phyloP scores from a whole-genome alignment of 2,113 vertebrate species.

The Sclerurus mexicanus region DNA sequence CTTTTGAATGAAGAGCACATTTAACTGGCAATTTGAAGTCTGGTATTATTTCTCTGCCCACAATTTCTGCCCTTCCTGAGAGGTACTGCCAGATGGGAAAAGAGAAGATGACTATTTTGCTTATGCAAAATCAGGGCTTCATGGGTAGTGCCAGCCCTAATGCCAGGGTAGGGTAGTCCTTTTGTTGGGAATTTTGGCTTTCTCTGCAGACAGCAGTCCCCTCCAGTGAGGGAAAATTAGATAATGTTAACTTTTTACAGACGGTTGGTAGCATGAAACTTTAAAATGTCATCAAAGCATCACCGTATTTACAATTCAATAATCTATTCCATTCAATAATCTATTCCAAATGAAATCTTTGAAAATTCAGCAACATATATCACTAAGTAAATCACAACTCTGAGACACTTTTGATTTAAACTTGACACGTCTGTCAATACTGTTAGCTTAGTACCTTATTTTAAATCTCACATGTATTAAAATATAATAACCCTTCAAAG shows the following conservation, averaged over 20 bases:
- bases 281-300: neutral
- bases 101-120: neutral
- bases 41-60: neutral
- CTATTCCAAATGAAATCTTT: neutral
- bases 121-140: neutral
- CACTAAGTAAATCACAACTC: neutral
- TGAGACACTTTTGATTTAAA: slow-evolving; percentile 9
- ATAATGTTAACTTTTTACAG: neutral
- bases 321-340: neutral
- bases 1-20: neutral
- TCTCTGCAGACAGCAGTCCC: neutral
- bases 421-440: neutral
- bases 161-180: neutral
- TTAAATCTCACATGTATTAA: neutral
- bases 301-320: neutral
- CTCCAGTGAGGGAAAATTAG: neutral
- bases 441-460: neutral
- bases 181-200: neutral
- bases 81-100: neutral
- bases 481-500: neutral
- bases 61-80: neutral
- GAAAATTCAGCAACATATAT: neutral
- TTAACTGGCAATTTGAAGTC: slow-evolving; percentile 3
- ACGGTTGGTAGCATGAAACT: neutral
- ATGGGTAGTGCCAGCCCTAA: neutral